These are phyloP conservation scores for Cheilosia impressa DNA, from an alignment of 2,888 invertebrate species.

Conservation along the genomic window DNA sequence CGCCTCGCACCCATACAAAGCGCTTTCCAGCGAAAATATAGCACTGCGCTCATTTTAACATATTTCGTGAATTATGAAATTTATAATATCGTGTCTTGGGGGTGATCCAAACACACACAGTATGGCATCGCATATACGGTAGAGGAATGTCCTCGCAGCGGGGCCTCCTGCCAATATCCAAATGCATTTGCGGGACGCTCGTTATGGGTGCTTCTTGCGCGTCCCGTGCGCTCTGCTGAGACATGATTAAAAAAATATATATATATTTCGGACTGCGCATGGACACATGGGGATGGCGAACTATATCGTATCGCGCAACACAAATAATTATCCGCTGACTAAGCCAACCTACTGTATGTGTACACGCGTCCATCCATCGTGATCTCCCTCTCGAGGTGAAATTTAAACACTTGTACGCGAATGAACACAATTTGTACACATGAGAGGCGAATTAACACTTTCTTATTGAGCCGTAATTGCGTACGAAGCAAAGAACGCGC, in stretches of 20 bases:
- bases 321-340: conserved; percentile 75
- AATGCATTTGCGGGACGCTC: conserved; percentile 68
- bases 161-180: conserved; percentile 72
- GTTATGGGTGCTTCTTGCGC: conserved; percentile 64
- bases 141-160: conserved; percentile 74
- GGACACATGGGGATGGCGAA: conserved; percentile 71
- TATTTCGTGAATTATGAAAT: conserved; percentile 76
- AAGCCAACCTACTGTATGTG: conserved; percentile 45
- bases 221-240: conserved; percentile 11
- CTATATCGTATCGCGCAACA: conserved; percentile 33
- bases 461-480: conserved; percentile 76
- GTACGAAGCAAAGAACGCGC: conserved; percentile 32
- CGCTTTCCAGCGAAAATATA: conserved; percentile 73
- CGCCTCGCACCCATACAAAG: conserved; percentile 75
- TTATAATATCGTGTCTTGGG: conserved; percentile 75
- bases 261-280: conserved; percentile 42
- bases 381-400: conserved; percentile 67
- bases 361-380: conserved; percentile 24
- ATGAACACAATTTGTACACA: conserved; percentile 76
- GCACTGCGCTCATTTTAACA: conserved; percentile 74
- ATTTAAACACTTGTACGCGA: conserved; percentile 75
- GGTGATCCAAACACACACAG: conserved; percentile 75
- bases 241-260: conserved; percentile 71
- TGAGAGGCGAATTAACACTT: conserved; percentile 75
- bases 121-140: conserved; percentile 60